A percentile compares a stretch with the other conserved stretches of the same genome.
Conservation (phyloP, 2,113 vertebrate genomes). For the Gymnogyps californianus region DNA sequence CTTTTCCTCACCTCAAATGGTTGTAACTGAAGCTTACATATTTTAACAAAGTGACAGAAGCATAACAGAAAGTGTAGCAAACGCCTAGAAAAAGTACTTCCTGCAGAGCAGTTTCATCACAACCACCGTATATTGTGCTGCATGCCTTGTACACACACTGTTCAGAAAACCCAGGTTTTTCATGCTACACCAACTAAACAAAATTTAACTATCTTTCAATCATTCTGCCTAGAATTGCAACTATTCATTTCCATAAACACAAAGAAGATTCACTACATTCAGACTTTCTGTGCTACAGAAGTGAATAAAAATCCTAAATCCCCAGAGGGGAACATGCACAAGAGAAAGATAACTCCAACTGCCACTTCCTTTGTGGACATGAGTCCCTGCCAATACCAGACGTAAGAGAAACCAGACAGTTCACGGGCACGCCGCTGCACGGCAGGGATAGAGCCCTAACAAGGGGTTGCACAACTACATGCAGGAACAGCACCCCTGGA, state of each 20-base stretch:
- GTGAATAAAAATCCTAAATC: background rate
- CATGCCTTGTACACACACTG: too few relatives aligned
- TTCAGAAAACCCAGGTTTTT: background rate
- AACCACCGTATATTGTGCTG: background rate
- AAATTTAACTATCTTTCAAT: background rate
- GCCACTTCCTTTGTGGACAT: background rate
- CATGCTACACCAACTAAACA: background rate
- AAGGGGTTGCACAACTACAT: background rate
- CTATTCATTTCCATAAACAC: background rate
- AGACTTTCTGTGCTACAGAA: background rate
- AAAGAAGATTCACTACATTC: background rate
- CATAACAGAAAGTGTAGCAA: background rate
- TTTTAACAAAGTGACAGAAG: background rate
- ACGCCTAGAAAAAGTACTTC: background rate
- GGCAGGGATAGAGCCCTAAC: background rate
- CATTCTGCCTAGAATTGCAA: background rate
- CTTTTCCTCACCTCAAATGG: background rate
- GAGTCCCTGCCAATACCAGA: background rate
- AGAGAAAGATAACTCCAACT: background rate
- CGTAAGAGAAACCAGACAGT: background rate
- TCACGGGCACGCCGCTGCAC: background rate
- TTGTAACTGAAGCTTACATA: background rate
- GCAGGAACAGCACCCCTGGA: background rate
- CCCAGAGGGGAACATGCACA: background rate
- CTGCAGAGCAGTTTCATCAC: background rate